A percentile compares a stretch with the other conserved stretches of the same genome.
Evolutionary conservation across 2,888 invertebrate species (phyloP).

Genomic region (Sipha maydis): DNA sequence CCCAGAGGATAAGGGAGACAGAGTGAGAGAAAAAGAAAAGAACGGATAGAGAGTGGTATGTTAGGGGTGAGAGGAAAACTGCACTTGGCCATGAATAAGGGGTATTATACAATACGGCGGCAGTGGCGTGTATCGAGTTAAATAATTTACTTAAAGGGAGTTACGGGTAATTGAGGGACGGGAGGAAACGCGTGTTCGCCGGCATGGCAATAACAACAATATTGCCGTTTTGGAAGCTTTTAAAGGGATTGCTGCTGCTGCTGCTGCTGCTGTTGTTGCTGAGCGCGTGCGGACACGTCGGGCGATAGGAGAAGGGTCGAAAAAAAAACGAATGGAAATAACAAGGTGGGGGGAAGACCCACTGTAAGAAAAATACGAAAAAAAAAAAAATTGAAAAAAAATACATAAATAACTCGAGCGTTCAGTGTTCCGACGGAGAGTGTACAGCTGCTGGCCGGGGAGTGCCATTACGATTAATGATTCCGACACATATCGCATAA

Average conservation of each 20-base stretch:
- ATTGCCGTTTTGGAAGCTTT: slow-evolving; percentile 53
- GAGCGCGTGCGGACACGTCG: background rate
- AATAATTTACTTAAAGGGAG: slow-evolving; percentile 55
- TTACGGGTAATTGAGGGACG: slow-evolving; percentile 35
- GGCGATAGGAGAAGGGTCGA: background rate
- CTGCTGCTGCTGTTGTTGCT: background rate
- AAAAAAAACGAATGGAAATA: background rate
- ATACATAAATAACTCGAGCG: background rate
- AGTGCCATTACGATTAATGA: slow-evolving; percentile 16
- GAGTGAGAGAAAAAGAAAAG: background rate
- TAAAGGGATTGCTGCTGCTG: slow-evolving; percentile 32
- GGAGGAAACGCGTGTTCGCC: background rate
- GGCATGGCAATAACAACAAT: slow-evolving; percentile 55
- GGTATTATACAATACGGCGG: background rate
- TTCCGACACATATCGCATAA: background rate
- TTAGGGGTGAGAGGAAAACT: background rate
- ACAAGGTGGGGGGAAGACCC: too few species aligned
- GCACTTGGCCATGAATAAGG: background rate
- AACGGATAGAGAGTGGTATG: background rate
- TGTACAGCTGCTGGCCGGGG: background rate
- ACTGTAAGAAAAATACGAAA: background rate
- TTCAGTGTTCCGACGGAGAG: slow-evolving; percentile 25
- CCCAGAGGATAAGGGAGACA: slow-evolving; percentile 17
- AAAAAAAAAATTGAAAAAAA: background rate
- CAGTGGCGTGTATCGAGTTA: slow-evolving; percentile 52